Evolutionary conservation across 2,797 vertebrate species (phyloP).

Genomic region (Aplochiton taeniatus): DNA sequence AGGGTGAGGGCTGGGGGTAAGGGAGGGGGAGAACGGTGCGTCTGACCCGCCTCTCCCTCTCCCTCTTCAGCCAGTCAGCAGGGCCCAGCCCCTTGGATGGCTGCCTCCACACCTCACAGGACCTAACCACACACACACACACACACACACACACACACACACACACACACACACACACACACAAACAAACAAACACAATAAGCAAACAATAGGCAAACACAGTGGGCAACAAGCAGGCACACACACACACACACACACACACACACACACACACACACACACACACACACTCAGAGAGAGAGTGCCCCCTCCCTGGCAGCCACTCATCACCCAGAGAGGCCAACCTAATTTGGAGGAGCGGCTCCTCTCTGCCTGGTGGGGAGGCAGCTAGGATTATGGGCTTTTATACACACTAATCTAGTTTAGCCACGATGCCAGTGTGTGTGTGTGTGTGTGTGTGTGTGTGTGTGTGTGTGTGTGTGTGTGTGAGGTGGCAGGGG

Average conservation of each 20-base stretch:
- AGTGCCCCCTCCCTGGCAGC: constrained; percentile 64
- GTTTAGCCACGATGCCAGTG: constrained; percentile 69
- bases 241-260: constrained; percentile 15
- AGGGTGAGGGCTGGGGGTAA: not conserved
- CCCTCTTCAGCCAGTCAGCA: not conserved
- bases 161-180: constrained; percentile 33
- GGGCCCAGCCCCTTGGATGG: too few relatives aligned
- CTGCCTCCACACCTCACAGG: not conserved
- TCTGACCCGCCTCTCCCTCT: not conserved
- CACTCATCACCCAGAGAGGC: constrained; percentile 66
- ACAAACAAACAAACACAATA: constrained; percentile 12
- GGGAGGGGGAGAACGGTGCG: not conserved
- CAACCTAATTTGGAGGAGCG: constrained; percentile 75
- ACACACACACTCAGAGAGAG: constrained; percentile 23
- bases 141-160: constrained; percentile 22
- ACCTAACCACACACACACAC: constrained; percentile 16
- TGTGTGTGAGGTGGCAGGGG: not conserved
- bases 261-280: constrained; percentile 7
- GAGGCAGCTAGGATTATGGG: constrained; percentile 77
- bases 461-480: constrained; percentile 21
- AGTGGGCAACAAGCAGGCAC: constrained; percentile 31
- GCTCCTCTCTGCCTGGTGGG: constrained; percentile 71
- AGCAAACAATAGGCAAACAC: too few relatives aligned
- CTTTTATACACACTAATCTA: constrained; percentile 80
- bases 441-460: constrained; percentile 12